Evolutionary conservation across 2,888 invertebrate genomes (phyloP).

Genomic region (Amaurobius ferox): DNA sequence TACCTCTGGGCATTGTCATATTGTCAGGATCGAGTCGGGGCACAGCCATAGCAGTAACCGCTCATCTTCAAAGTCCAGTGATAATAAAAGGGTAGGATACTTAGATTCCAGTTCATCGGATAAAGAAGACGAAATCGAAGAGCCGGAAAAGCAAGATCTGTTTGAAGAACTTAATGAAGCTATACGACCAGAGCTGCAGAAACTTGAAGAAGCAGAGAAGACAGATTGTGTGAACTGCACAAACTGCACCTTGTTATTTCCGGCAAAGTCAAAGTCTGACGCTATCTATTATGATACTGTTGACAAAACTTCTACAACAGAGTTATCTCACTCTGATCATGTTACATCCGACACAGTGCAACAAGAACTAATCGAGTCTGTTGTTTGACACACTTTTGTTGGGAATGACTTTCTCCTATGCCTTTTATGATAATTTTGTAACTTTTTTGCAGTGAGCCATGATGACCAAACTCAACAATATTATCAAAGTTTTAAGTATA

Average conservation of each 20-base stretch:
- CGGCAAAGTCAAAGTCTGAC: slow-evolving; percentile 12
- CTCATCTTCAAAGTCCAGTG: slow-evolving; percentile 29
- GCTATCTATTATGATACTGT: slow-evolving; percentile 3
- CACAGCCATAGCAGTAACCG: slow-evolving; percentile 18
- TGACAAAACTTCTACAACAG: slow-evolving; percentile 51
- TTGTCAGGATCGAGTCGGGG: slow-evolving; percentile 19
- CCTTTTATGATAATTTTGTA: neutral
- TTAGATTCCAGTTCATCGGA: slow-evolving; percentile 16
- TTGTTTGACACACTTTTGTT: neutral
- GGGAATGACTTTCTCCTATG: neutral
- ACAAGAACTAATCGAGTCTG: slow-evolving; percentile 2
- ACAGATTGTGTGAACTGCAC: slow-evolving; percentile 60
- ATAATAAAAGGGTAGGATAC: neutral
- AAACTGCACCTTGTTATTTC: slow-evolving; percentile 58
- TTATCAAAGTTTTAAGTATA: neutral
- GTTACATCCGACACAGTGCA: neutral
- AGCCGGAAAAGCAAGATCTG: slow-evolving; percentile 16
- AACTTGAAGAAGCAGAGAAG: slow-evolving; percentile 32
- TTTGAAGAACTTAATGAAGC: slow-evolving; percentile 40
- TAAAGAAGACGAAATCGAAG: slow-evolving; percentile 13
- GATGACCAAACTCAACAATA: neutral
- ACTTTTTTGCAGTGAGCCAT: neutral
- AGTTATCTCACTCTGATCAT: slow-evolving; percentile 39
- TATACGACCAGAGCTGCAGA: slow-evolving; percentile 51
- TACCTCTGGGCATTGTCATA: neutral